Conservation (phyloP, 1,140 invertebrate genomes). For the Bacillus rossius region DNA sequence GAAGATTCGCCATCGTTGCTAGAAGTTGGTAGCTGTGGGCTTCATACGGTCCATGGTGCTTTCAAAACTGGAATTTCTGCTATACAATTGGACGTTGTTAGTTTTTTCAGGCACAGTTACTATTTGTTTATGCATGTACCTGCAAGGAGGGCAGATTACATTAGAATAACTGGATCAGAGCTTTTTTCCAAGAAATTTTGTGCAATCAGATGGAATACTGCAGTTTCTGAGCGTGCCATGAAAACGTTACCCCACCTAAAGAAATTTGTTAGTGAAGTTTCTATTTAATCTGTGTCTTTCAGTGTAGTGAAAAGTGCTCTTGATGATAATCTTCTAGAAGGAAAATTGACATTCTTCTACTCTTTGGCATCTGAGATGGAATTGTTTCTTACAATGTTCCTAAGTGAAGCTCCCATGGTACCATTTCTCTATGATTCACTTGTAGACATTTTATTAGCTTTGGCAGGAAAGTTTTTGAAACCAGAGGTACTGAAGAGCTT, state of each 20-base stretch:
- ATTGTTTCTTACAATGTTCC: slow-evolving; percentile 23
- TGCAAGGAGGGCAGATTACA: slow-evolving; percentile 11
- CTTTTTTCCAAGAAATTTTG: slow-evolving; percentile 12
- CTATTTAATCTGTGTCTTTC: too few species aligned
- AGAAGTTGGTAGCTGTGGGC: too few species aligned
- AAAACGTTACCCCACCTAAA: slow-evolving; percentile 6
- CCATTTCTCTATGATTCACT: slow-evolving; percentile 13
- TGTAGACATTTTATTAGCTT: too few species aligned
- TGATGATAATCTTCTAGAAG: slow-evolving; percentile 20
- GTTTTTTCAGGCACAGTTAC: slow-evolving; percentile 8
- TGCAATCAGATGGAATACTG: slow-evolving; percentile 13
- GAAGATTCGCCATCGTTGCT: too few species aligned
- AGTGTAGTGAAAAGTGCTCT: slow-evolving; percentile 1
- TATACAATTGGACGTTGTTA: background rate
- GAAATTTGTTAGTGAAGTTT: slow-evolving; percentile 5
- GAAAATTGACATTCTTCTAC: slow-evolving; percentile 26
- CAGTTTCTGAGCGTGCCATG: slow-evolving; percentile 13
- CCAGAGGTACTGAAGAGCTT: too few species aligned
- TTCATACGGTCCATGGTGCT: slow-evolving; percentile 13
- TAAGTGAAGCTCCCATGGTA: slow-evolving; percentile 16
- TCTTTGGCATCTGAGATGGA: slow-evolving; percentile 16
- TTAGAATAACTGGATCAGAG: slow-evolving; percentile 2
- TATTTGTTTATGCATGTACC: slow-evolving; percentile 13
- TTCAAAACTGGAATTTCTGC: slow-evolving; percentile 19
- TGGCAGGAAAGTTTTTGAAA: too few species aligned